Percentiles rank a stretch among this genome's conserved stretches.
These are phyloP conservation scores for Oncorhynchus nerka DNA, from an alignment of 2,113 vertebrate genomes.

Conservation along the genomic window DNA sequence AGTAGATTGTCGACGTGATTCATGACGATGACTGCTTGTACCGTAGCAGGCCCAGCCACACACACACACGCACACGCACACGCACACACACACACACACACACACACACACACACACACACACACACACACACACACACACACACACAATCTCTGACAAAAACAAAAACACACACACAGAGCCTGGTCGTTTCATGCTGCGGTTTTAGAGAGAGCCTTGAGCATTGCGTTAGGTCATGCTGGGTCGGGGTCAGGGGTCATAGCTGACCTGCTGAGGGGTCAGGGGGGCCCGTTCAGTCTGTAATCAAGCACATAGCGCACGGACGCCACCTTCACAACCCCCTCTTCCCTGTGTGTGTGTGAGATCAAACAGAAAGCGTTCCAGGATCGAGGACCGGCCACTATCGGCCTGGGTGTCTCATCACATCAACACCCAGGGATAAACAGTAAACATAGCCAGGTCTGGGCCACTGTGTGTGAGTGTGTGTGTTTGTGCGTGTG, in stretches of 20 bases:
- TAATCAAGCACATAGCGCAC: constrained; percentile 68
- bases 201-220: constrained; percentile 58
- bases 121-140: neutral
- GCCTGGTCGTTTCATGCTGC: constrained; percentile 57
- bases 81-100: constrained; percentile 9
- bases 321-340: constrained; percentile 51
- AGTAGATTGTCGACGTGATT: no score
- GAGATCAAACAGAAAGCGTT: constrained; percentile 64
- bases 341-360: neutral
- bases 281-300: constrained; percentile 47
- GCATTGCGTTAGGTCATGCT: constrained; percentile 48
- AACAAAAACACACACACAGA: neutral
- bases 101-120: constrained; percentile 1
- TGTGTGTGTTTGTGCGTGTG: constrained; percentile 3
- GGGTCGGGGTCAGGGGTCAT: constrained; percentile 60
- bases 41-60: no score
- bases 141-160: neutral
- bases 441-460: constrained; percentile 71
- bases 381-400: constrained; percentile 57
- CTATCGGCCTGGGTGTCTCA: constrained; percentile 69
- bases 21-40: no score
- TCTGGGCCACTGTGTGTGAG: constrained; percentile 46
- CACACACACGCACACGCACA: constrained; percentile 7
- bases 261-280: constrained; percentile 63
- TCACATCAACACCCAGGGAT: constrained; percentile 64